A percentile compares a stretch with the other conserved stretches of the same genome.
These are phyloP conservation scores for Brachypterus glaber DNA, from an alignment of 2,888 invertebrate species.

Conservation along the genomic window DNA sequence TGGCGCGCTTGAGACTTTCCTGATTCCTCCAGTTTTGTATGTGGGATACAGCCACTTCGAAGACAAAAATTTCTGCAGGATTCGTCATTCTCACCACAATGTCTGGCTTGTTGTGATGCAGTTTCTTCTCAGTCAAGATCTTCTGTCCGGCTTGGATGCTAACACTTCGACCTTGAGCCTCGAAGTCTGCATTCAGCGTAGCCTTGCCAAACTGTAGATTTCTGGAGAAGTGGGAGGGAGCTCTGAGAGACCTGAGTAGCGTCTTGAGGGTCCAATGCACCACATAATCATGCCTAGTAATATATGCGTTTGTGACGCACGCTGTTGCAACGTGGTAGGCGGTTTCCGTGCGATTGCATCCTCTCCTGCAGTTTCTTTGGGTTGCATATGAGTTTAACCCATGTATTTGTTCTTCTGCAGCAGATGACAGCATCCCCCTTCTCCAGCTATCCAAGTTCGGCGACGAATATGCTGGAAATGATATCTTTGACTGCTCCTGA, in stretches of 20 bases:
- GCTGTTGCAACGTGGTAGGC: too few species aligned
- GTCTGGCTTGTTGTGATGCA: conserved; percentile 10
- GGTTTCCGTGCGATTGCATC: too few species aligned
- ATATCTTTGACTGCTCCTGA: conserved; percentile 6
- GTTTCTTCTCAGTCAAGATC: conserved; percentile 10
- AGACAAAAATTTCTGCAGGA: conserved; percentile 8
- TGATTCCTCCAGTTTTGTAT: conserved; percentile 10
- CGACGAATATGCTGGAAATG: conserved; percentile 13
- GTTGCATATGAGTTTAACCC: too few species aligned
- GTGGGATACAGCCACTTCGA: conserved; percentile 13
- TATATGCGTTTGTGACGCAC: too few species aligned
- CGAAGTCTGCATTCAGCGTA: too few species aligned
- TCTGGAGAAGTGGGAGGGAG: conserved; percentile 6
- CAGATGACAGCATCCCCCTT: conserved; percentile 14
- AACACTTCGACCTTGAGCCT: too few species aligned
- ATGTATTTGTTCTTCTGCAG: conserved; percentile 22
- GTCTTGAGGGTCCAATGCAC: conserved; percentile 18
- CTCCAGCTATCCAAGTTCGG: conserved; percentile 15
- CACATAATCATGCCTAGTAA: too few species aligned
- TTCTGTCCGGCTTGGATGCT: conserved; percentile 8
- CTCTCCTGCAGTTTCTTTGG: too few species aligned
- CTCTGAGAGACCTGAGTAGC: conserved; percentile 10
- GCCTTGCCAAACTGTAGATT: conserved; percentile 7
- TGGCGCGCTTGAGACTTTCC: conserved; percentile 9
- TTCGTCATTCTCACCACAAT: conserved; percentile 8